Base-by-base conservation (phyloP, 2,797 vertebrate species). In the Xerus rutilus region DNA sequence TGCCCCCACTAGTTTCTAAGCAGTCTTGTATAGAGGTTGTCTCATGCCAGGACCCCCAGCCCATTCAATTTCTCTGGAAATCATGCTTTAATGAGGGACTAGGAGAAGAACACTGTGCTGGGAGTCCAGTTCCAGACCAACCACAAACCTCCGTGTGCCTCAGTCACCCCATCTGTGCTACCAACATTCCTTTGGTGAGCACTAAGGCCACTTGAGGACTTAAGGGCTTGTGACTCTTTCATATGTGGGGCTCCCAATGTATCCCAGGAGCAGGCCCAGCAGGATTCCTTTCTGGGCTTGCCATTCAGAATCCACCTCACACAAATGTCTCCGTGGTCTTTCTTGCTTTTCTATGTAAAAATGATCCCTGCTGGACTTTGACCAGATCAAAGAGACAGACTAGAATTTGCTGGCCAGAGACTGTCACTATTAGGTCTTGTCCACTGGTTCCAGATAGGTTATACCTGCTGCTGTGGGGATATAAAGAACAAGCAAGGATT, bases 281-380 rank as follows among this genome's bases (percentile, higher is more conserved):
- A 77, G 86, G 88, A 54, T 73, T 79, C 54, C 47, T 47, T 15
- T 65, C 9, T 64, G n/a, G 54, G 35, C 30, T 89, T 92, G 52
- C 25, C 35, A 4, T 62, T 43, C n/a, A 25, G 39, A 35, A 39
- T n/a, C 54, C 39, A 20, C 35, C 25, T 39, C 59, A n/a, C 64
- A 23, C 17, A 25, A 47, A 35, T 39, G 21, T 49, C 21, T 88
- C 52, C 77, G 28, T 69, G 52, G 70, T 32, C 35, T 65, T 93
- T 89, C 30, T 73, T 79, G 86, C 54, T 79, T 78, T 87, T 82
- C 69, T 81, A 10, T 47, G 67, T 82, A 49, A 87, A 43, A 85
- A 62, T 54, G 43, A 69, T 83, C 67, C n/a, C 47, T 43, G 28
- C 23, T 62, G 59, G 59, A 25, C 23, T 62, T 62, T 62, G 23